Percentiles rank a stretch among this genome's conserved stretches.
Evolutionary conservation across 2,797 vertebrate genomes (phyloP).

Genomic region (Graptemys geographica): DNA sequence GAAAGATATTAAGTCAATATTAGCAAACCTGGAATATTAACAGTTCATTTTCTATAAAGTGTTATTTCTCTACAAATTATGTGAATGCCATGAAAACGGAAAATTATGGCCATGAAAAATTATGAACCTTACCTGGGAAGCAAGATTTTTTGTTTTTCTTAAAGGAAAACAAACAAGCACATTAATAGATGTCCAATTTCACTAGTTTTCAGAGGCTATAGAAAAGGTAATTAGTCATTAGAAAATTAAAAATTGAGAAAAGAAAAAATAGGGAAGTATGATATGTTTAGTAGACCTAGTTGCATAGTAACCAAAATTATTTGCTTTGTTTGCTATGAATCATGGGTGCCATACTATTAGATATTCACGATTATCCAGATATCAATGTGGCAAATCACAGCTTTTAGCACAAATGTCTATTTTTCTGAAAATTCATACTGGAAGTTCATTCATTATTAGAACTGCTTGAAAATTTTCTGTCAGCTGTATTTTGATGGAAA

Average conservation of each 20-base stretch:
- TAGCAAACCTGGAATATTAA: background rate
- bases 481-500: background rate
- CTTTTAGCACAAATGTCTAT: background rate
- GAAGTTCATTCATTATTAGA: background rate
- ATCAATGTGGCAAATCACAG: background rate
- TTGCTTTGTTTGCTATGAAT: background rate
- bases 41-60: background rate
- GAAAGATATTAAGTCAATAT: fast-evolving
- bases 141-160: background rate
- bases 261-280: background rate
- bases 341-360: background rate
- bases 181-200: background rate
- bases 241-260: no score
- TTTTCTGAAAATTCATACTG: background rate
- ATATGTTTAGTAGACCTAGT: background rate
- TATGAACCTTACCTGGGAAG: background rate
- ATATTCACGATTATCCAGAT: background rate
- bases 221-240: no score
- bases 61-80: background rate
- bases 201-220: background rate
- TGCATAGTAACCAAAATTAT: background rate
- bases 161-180: background rate
- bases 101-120: background rate
- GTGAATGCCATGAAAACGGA: background rate
- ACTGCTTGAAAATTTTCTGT: background rate